Evolutionary conservation across 2,113 vertebrate species (phyloP), one percentile per base, ranked within the genome.

Genomic region (Conger conger): DNA sequence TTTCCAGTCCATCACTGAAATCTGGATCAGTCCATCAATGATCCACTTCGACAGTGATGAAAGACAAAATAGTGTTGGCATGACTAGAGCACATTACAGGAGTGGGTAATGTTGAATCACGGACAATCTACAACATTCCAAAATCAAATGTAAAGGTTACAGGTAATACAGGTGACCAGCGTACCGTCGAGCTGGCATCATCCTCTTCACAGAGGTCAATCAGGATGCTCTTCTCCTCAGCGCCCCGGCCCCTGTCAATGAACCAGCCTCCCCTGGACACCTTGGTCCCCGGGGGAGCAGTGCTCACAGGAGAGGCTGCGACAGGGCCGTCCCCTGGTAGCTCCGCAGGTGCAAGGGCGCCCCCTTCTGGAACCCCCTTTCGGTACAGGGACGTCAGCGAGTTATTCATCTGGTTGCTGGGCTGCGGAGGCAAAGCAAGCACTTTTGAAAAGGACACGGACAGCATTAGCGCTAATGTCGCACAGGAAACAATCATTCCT

Each of bases 311-410:
- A 83, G 1, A 79, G 8, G 40, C 18, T 42, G 76, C 79, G 76
- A 35, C 20, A 0, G 81, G 82, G 2, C 87, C 82, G 84, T 92
- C 91, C 27, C 82, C 36, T 6, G 87, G 57, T 2, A 87, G 89
- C 76, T 87, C 87, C 85, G 92, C 92, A 1, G 90, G 80, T 8
- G 94, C 90, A 20, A 85, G 9, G 40, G 85, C 81, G 84, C 87
- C 4, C 20, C 92, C 92, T 54, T 95, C 93, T 0, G 93, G 88
- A 83, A 93, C 93, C 87, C 94, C 95, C 88, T 96, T 98, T 86
- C 95, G 96, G 90, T 99, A 99, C 27, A 99, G 94, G 16, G 94
- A 96, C 1, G 97, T 91, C 40, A 99, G 90, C 30, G 98, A 98
- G 85, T 86, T 96, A 93, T 99, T 99, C 97, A 99, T 96, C 79